Base-by-base conservation (phyloP, 2,888 invertebrate genomes). In the Tetrapedia diversipes region DNA sequence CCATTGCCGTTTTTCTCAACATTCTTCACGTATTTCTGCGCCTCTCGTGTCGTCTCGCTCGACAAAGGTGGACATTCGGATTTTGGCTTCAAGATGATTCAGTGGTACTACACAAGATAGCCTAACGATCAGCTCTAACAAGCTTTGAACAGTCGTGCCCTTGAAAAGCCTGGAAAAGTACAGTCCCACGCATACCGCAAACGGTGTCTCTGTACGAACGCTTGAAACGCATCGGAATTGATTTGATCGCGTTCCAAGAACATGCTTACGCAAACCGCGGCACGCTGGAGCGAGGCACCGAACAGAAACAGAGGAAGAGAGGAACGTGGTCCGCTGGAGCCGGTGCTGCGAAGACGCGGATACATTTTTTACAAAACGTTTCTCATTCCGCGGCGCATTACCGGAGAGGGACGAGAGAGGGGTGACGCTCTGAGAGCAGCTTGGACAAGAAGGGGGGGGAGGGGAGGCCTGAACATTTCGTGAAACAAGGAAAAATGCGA, bases 401-500 rank as follows among this genome's bases (percentile, higher is more conserved):
- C 88, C 84, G n/a, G n/a, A 84, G 85, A 86, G 88, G 82, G 83
- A 84, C 85, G 86, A 83, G 84, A 84, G 82, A 79, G 83, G 87
- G 87, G 87, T 86, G 86, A 87, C 82, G 81, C 84, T 75, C 81
- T 66, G 57, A 70, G 75, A 65, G 67, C 68, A 76, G 72, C 77
- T 71, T 67, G 82, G 85, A 86, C 84, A 84, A 84, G 86, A 79
- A 85, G 77, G 66, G 69, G 80, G 80, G 84, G 80, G 61, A 60
- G 73, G 74, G 84, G 84, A 81, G 88, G 86, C 54, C 81, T 89
- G 86, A 90, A 89, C 89, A 90, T 91, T 91, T 91, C 88, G 90
- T 90, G 88, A 90, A 91, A 91, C 89, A 90, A 90, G 91, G 89
- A 91, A 91, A 91, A 91, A 91, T 90, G 89, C 88, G 87, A 86